These are phyloP conservation scores for Actinostola sp. DNA, from an alignment of 92 coral and sea anemone species.

Conservation along the genomic window DNA sequence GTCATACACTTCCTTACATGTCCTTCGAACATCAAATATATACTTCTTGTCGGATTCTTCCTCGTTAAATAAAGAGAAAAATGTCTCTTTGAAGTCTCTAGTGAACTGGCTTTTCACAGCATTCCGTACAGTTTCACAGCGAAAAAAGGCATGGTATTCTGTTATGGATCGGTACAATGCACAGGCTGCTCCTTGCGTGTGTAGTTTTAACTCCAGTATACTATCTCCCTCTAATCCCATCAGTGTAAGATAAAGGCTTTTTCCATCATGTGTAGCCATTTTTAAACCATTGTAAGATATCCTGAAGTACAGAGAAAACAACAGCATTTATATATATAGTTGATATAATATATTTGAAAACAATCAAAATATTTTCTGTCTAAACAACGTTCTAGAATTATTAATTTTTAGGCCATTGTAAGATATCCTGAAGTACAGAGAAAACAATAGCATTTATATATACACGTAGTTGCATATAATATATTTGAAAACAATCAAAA, in stretches of 20 bases:
- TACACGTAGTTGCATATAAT: too few relatives aligned
- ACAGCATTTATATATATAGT: too few relatives aligned
- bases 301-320: conserved; percentile 36
- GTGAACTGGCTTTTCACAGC: conserved; percentile 91
- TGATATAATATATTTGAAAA: too few relatives aligned
- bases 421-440: conserved; percentile 51
- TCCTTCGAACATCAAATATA: conserved; percentile 94
- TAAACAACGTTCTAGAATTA: too few relatives aligned
- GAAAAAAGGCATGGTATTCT: conserved; percentile 96
- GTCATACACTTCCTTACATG: conserved; percentile 92
- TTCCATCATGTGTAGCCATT: conserved; percentile 83
- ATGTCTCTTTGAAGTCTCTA: conserved; percentile 89
- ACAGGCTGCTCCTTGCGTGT: conserved; percentile 83
- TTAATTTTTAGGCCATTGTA: conserved; percentile 79
- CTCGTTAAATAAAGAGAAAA: conserved; percentile 90
- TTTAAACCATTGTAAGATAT: conserved; percentile 75
- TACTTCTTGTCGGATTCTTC: conserved; percentile 95
- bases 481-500: too few relatives aligned
- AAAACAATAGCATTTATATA: too few relatives aligned
- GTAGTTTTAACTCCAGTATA: conserved; percentile 61
- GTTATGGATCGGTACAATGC: conserved; percentile 93
- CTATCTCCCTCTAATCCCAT: conserved; percentile 59
- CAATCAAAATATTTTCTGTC: neutral
- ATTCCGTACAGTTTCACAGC: conserved; percentile 95
- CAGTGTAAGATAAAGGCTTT: conserved; percentile 61